Evolutionary conservation across 2,113 vertebrate species (phyloP).

Genomic region (Rafetus swinhoei): DNA sequence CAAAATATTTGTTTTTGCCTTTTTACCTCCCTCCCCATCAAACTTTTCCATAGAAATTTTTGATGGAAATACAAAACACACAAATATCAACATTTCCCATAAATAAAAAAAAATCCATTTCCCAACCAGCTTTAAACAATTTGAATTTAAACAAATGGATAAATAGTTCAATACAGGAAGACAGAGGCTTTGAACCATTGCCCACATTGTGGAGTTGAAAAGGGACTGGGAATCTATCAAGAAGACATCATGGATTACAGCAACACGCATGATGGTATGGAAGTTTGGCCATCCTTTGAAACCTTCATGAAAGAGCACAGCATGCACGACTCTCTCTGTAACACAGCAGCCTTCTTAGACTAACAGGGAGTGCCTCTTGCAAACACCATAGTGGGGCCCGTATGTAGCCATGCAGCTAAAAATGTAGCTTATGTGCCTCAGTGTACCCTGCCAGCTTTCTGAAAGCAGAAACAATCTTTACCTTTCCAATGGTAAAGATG

Average conservation of each 20-base stretch:
- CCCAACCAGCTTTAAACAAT: neutral
- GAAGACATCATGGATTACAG: neutral
- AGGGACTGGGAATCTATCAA: neutral
- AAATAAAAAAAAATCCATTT: neutral
- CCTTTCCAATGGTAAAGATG: no score
- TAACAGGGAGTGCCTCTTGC: neutral
- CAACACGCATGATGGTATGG: neutral
- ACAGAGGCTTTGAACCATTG: neutral
- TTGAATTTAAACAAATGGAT: neutral
- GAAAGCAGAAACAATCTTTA: no score
- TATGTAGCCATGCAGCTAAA: no score
- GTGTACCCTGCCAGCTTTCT: no score
- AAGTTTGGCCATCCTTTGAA: neutral
- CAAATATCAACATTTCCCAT: neutral
- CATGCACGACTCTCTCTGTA: neutral
- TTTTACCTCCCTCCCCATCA: no score
- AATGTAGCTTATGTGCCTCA: no score
- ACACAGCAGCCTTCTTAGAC: neutral
- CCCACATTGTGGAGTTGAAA: neutral
- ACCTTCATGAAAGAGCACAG: neutral
- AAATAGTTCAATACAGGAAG: neutral
- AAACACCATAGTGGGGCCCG: no score
- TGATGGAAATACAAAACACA: neutral
- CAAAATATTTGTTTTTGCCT: no score
- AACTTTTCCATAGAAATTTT: neutral